These are phyloP conservation scores for Ariolimax columbianus DNA, from an alignment of 2,888 invertebrate species.

Conservation along the genomic window DNA sequence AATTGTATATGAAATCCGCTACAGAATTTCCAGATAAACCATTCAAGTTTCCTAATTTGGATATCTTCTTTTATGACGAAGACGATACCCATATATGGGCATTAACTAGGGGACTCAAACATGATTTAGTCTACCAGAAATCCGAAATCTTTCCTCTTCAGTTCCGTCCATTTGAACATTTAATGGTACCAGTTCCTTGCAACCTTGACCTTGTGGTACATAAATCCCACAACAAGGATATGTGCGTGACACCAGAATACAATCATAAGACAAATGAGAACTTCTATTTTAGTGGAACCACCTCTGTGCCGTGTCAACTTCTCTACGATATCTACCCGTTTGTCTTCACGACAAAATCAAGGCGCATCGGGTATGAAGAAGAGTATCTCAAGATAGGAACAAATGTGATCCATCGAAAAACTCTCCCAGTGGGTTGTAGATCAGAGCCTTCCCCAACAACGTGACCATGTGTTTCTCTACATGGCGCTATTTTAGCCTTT, in stretches of 20 bases:
- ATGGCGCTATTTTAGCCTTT: not conserved
- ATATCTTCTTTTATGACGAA: constrained; percentile 65
- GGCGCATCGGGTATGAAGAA: not conserved
- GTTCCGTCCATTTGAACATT: constrained; percentile 51
- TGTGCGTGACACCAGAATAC: constrained; percentile 53
- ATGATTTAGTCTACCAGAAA: constrained; percentile 44
- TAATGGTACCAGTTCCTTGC: constrained; percentile 48
- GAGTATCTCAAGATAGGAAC: constrained; percentile 38
- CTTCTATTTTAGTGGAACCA: constrained; percentile 18
- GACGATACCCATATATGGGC: constrained; percentile 64
- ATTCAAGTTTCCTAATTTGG: constrained; percentile 66
- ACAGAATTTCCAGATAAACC: constrained; percentile 54
- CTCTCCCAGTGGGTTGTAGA: constrained; percentile 33
- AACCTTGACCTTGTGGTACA: constrained; percentile 51
- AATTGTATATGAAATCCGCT: constrained; percentile 57
- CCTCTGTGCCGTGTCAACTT: constrained; percentile 28
- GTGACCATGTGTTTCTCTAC: not conserved
- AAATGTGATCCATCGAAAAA: constrained; percentile 32
- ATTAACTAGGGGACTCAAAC: constrained; percentile 51
- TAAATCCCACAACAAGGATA: constrained; percentile 28
- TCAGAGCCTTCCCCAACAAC: not conserved
- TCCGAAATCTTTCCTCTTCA: constrained; percentile 52
- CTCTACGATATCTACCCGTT: constrained; percentile 52
- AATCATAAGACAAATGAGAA: constrained; percentile 52
- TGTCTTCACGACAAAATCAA: constrained; percentile 29